Evolutionary conservation across 1,140 invertebrate genomes (phyloP).

Genomic region (Paralvinella palmiformis): DNA sequence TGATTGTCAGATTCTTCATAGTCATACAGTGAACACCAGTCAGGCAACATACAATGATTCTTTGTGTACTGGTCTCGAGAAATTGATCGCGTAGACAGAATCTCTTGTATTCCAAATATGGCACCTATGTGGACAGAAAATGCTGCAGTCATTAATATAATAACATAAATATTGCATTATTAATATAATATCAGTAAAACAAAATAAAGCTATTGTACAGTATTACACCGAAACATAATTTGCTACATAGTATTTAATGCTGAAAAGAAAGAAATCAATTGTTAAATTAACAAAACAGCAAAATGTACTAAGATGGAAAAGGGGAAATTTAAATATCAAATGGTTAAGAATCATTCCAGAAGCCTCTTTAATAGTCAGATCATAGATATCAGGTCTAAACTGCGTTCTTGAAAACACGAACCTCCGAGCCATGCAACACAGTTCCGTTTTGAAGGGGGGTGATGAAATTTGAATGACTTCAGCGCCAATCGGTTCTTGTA

Average conservation of each 20-base stretch:
- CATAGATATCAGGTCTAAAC: too few species aligned
- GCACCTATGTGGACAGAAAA: slow-evolving; percentile 57
- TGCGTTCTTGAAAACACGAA: slow-evolving; percentile 33
- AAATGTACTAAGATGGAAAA: neutral
- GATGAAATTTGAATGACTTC: slow-evolving; percentile 68
- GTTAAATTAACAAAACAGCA: neutral
- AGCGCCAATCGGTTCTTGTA: slow-evolving; percentile 64
- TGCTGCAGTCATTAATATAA: neutral
- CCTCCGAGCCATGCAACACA: slow-evolving; percentile 79
- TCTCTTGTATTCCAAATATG: slow-evolving; percentile 76
- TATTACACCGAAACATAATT: neutral
- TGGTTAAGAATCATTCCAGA: too few species aligned
- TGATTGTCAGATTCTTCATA: slow-evolving; percentile 16
- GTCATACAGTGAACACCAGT: slow-evolving; percentile 38
- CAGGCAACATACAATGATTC: slow-evolving; percentile 31
- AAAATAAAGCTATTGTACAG: neutral
- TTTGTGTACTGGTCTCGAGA: slow-evolving; percentile 58
- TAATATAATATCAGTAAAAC: neutral
- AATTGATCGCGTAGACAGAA: slow-evolving; percentile 64
- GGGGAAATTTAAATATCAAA: neutral
- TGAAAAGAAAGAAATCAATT: neutral
- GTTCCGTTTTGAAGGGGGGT: slow-evolving; percentile 72
- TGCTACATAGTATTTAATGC: neutral
- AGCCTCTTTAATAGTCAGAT: too few species aligned
- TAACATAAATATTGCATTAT: slow-evolving; percentile 11